A percentile compares a stretch with the other conserved stretches of the same genome.
phyloP scores from a whole-genome alignment of 2,888 invertebrate genomes.

The Cordylochernes scorpioides region DNA sequence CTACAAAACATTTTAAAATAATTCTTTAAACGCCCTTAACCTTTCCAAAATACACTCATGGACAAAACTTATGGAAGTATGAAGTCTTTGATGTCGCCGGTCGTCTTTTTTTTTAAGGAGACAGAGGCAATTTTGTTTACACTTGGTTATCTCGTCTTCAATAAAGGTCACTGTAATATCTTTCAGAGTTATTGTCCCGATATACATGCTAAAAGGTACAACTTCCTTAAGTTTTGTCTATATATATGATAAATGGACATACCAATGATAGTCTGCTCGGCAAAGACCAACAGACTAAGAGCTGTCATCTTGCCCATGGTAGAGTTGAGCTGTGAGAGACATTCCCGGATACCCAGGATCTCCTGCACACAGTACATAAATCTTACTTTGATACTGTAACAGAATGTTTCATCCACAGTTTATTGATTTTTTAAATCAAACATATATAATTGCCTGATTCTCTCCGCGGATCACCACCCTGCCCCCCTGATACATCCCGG shows the following conservation, averaged over 20 bases:
- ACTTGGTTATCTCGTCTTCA: not conserved
- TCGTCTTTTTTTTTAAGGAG: not conserved
- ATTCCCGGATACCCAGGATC: slow-evolving; percentile 18
- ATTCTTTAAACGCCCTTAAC: no score
- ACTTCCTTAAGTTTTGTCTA: no score
- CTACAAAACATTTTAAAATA: no score
- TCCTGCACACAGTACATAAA: slow-evolving; percentile 16
- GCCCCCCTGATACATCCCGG: no score
- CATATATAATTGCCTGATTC: not conserved
- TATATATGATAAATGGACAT: slow-evolving; percentile 1
- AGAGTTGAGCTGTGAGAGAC: slow-evolving; percentile 19
- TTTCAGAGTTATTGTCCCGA: no score
- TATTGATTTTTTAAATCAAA: not conserved
- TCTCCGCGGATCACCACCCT: no score
- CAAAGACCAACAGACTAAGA: slow-evolving; percentile 19
- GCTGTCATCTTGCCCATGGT: slow-evolving; percentile 21
- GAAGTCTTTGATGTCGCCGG: no score
- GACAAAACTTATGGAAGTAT: no score
- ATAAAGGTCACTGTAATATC: no score
- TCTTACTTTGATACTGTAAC: not conserved
- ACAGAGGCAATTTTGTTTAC: not conserved
- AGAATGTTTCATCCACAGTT: not conserved
- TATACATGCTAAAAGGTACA: no score
- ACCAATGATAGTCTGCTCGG: slow-evolving; percentile 19
- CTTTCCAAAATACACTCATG: no score